phyloP scores from a whole-genome alignment of 2,797 vertebrate genomes.

The Falco novaeseelandiae region DNA sequence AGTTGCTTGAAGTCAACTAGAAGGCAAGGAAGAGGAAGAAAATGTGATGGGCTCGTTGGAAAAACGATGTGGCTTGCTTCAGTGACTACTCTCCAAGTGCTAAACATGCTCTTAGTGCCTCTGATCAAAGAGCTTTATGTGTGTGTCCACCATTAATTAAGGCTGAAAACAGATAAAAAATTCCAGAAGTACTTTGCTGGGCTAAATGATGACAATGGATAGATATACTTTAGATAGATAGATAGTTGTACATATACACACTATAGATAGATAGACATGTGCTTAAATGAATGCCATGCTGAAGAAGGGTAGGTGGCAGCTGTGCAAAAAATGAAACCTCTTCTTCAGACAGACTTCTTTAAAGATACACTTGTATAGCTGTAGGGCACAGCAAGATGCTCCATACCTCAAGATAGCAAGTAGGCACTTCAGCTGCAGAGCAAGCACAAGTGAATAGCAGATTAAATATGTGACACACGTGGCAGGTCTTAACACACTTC shows the following conservation, averaged over 20 bases:
- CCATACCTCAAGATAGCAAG: not conserved
- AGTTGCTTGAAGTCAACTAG: not conserved
- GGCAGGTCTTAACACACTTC: not conserved
- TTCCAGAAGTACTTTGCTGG: not conserved
- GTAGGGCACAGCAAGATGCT: not conserved
- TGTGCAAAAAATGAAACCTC: not conserved
- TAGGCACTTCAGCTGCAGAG: not conserved
- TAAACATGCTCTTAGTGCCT: not conserved
- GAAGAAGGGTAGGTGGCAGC: not conserved
- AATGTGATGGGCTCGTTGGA: not conserved
- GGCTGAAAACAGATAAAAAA: not conserved
- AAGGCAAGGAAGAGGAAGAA: not conserved
- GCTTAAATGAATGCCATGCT: not conserved
- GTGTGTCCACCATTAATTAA: not conserved
- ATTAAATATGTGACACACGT: accelerated
- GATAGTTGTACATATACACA: not conserved
- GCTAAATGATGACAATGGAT: not conserved
- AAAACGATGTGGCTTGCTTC: not conserved
- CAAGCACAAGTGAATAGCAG: not conserved
- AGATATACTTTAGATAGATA: not conserved
- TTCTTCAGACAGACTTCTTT: not conserved
- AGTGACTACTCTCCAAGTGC: not conserved
- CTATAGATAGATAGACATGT: not conserved
- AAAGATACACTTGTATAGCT: not conserved
- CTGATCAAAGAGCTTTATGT: not conserved